Evolutionary conservation across 2,797 vertebrate genomes (phyloP).

Genomic region (Anguilla pacifica): DNA sequence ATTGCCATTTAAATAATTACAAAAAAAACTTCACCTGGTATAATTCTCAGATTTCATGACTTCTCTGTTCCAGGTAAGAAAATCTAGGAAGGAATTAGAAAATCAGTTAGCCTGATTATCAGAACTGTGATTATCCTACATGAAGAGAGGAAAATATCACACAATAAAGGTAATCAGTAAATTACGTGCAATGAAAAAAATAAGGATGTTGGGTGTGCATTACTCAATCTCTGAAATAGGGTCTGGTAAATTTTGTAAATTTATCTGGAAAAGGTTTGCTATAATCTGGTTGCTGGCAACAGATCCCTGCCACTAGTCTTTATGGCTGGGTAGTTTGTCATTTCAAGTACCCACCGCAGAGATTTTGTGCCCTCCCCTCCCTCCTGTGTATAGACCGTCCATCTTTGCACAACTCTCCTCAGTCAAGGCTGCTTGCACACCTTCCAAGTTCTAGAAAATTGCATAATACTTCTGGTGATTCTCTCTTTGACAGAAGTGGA

Average conservation of each 20-base stretch:
- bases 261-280: no score
- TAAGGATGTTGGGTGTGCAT: neutral
- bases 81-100: neutral
- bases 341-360: no score
- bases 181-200: neutral
- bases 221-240: neutral
- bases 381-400: no score
- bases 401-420: no score
- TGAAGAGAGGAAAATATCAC: neutral
- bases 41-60: neutral
- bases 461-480: no score
- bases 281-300: no score
- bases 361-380: no score
- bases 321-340: no score
- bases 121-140: neutral
- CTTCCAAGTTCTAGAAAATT: no score
- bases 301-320: no score
- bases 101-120: neutral
- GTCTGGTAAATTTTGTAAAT: neutral
- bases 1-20: neutral
- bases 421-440: no score
- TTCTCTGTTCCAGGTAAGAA: neutral
- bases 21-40: neutral
- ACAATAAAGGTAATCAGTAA: conserved; percentile 5
- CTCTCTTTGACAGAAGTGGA: no score